Conservation (phyloP, 2,113 vertebrate genomes). For the Numenius arquata region DNA sequence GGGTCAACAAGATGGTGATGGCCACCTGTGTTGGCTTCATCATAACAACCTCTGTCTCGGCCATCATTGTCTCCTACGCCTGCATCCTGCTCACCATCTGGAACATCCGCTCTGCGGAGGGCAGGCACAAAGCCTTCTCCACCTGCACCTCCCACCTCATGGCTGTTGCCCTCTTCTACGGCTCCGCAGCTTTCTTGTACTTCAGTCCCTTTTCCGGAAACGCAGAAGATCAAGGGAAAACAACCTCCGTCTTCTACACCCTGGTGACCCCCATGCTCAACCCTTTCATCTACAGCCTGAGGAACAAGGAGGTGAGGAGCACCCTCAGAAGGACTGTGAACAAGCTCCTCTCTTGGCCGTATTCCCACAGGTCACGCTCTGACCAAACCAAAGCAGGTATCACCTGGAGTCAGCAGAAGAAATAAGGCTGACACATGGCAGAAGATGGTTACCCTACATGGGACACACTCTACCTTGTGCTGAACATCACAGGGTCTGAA, state of each 20-base stretch:
- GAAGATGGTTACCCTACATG: too few relatives aligned
- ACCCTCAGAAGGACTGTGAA: neutral
- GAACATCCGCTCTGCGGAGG: neutral
- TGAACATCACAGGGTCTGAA: neutral
- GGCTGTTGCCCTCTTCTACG: conserved; percentile 34
- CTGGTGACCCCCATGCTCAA: conserved; percentile 43
- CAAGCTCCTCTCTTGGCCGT: neutral
- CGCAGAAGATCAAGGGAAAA: neutral
- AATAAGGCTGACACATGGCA: neutral
- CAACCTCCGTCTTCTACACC: conserved; percentile 18
- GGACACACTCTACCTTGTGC: neutral
- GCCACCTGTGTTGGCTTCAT: neutral
- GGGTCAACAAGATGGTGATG: neutral
- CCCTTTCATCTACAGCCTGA: conserved; percentile 38
- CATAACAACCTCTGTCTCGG: neutral
- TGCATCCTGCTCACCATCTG: neutral
- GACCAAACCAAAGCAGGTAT: accelerated
- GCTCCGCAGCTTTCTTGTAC: conserved; percentile 39
- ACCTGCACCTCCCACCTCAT: conserved; percentile 52
- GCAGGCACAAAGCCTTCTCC: conserved; percentile 44
- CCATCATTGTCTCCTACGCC: neutral
- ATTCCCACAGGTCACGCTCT: neutral
- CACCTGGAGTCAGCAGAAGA: neutral
- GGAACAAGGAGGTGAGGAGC: conserved; percentile 36
- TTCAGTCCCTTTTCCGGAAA: neutral